phyloP scores from a whole-genome alignment of 2,797 vertebrate genomes.

The Chiloscyllium punctatum region DNA sequence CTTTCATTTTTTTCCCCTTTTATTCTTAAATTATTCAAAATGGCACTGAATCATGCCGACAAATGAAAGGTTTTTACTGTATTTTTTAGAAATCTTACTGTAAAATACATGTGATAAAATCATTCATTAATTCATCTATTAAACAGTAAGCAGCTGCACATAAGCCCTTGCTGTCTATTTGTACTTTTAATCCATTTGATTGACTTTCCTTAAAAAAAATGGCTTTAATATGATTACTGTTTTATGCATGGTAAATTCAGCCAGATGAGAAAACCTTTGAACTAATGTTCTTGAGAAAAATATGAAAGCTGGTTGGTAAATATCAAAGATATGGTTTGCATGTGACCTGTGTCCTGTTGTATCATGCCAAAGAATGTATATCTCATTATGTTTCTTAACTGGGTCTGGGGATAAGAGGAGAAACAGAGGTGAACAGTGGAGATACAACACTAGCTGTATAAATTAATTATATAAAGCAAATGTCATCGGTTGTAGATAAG shows the following conservation, averaged over 20 bases:
- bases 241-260: background rate
- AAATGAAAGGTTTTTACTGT: too few species aligned
- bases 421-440: background rate
- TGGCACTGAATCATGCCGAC: too few species aligned
- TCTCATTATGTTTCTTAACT: background rate
- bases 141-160: background rate
- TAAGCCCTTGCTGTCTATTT: background rate
- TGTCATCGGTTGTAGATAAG: background rate
- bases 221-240: background rate
- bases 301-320: background rate
- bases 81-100: too few species aligned
- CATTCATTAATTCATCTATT: too few species aligned
- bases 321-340: background rate
- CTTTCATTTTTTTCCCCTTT: too few species aligned
- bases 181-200: background rate
- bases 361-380: background rate
- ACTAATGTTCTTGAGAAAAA: background rate
- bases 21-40: too few species aligned
- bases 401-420: background rate
- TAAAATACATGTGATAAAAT: too few species aligned
- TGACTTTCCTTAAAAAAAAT: background rate
- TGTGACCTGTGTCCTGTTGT: background rate
- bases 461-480: background rate
- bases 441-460: background rate
- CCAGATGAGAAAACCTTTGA: conserved; percentile 1